These are phyloP conservation scores for Dreissena rostriformis DNA, from an alignment of 1,140 invertebrate species.

Conservation along the genomic window DNA sequence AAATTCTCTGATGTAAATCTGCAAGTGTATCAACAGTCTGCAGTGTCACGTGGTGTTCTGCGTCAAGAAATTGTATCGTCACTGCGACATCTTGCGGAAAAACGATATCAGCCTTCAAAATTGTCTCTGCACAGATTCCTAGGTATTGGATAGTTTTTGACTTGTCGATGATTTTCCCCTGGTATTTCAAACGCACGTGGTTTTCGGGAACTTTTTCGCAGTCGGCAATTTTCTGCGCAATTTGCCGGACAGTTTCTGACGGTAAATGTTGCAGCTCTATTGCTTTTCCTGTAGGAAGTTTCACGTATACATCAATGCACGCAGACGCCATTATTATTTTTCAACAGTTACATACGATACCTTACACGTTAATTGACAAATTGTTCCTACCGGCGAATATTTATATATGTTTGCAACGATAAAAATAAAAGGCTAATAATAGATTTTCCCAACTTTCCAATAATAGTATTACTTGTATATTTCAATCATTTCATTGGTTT, in stretches of 20 bases:
- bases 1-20: slow-evolving; percentile 17
- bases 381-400: too few relatives aligned
- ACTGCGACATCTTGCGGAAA: slow-evolving; percentile 44
- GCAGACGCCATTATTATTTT: slow-evolving; percentile 56
- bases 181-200: slow-evolving; percentile 68
- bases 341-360: not conserved
- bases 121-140: slow-evolving; percentile 70
- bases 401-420: too few relatives aligned
- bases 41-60: not conserved
- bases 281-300: slow-evolving; percentile 65
- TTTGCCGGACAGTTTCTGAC: slow-evolving; percentile 49
- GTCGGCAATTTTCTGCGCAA: slow-evolving; percentile 60
- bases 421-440: too few relatives aligned
- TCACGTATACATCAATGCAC: slow-evolving; percentile 66
- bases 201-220: slow-evolving; percentile 59
- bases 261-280: slow-evolving; percentile 52
- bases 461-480: too few relatives aligned
- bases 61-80: slow-evolving; percentile 25
- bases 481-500: too few relatives aligned
- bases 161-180: slow-evolving; percentile 69
- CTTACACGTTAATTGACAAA: too few relatives aligned
- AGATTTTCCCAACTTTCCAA: too few relatives aligned
- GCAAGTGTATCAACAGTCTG: slow-evolving; percentile 25
- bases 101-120: slow-evolving; percentile 66
- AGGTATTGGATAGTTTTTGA: slow-evolving; percentile 61